A percentile compares a stretch with the other conserved stretches of the same genome.
These are phyloP conservation scores for Antennarius maculatus DNA, from an alignment of 2,797 vertebrate species.

Conservation along the genomic window DNA sequence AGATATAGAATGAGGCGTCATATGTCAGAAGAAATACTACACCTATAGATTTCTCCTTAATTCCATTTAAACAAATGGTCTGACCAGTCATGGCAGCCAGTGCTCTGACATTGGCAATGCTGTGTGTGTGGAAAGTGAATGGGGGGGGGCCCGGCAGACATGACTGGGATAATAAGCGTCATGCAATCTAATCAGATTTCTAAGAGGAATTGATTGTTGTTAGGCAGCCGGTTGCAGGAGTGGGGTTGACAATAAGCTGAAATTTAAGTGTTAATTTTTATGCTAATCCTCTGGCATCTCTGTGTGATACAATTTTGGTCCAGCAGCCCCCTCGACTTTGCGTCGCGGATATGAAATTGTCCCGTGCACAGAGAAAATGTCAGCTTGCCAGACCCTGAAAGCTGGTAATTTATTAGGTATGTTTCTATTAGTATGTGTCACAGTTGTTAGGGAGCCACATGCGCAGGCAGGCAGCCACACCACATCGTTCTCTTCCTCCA, in stretches of 20 bases:
- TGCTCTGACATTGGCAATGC: slow-evolving; percentile 41
- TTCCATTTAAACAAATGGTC: slow-evolving; percentile 97
- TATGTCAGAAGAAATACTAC: slow-evolving; percentile 89
- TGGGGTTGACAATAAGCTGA: slow-evolving; percentile 99
- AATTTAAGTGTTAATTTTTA: slow-evolving; percentile 99
- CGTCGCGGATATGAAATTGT: slow-evolving; percentile 99
- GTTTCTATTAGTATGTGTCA: slow-evolving; percentile 99
- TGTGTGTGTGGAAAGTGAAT: slow-evolving; percentile 74
- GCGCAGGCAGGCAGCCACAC: slow-evolving; percentile 62
- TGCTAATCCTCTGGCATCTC: slow-evolving; percentile 98
- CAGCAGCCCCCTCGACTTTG: slow-evolving; percentile 76
- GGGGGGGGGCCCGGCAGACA: slow-evolving; percentile 91
- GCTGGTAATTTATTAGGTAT: slow-evolving; percentile 99
- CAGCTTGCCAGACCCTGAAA: slow-evolving; percentile 99
- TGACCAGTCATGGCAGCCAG: slow-evolving; percentile 65
- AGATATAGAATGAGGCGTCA: slow-evolving; percentile 47
- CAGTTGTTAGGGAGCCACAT: slow-evolving; percentile 95
- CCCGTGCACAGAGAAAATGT: slow-evolving; percentile 96
- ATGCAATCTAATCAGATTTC: slow-evolving; percentile 99
- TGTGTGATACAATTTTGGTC: slow-evolving; percentile 98
- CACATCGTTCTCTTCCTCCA: slow-evolving; percentile 49
- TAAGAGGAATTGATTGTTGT: slow-evolving; percentile 99
- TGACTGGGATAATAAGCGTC: slow-evolving; percentile 99
- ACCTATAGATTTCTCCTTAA: slow-evolving; percentile 95
- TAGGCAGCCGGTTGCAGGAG: slow-evolving; percentile 91